Evolutionary conservation across 2,797 vertebrate species (phyloP), one percentile per base, ranked within the genome.

Genomic region (Hyperoplus immaculatus): DNA sequence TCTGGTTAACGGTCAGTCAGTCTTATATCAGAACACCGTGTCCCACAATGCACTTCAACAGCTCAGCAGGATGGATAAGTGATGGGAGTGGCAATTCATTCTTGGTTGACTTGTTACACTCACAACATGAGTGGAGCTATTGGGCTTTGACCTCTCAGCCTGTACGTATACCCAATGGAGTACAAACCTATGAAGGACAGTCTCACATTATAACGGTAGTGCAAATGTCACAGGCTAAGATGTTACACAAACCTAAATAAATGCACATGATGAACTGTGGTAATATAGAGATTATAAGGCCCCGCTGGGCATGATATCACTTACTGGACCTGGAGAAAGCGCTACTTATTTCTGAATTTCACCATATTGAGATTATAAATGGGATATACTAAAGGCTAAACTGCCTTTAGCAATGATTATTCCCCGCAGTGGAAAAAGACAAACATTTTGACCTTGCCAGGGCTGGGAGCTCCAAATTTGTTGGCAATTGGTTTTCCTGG

Each of bases 371-470:
- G 15, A 8, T 39, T 15, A n/a, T 4, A 8, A 38, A 3, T 15
- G 6, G 1, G 45, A 65, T 47, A 15, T 36, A 21, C 14, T 4
- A 18, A 69, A 43, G 56, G 4, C 10, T 46, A 2, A 62, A 57
- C 6, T 14, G 11, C 36, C 38, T 46, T 16, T 29, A 38, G 59
- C 12, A 29, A 3, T 69, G 12, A 56, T 61, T 69, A 6, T 51
- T 54, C 69, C 61, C 62, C 47, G 43, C 41, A 49, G 67, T 42
- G 50, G 7, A 15, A 63, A 38, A 73, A 50, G 13, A 66, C 47
- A 72, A 75, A 63, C 43, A 50, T n/a, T 61, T 69, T 72, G 49
- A 62, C 71, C 71, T 60, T 64, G 49, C 12, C 7, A 6, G 29
- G 63, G 75, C 55, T 62, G 0, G 49, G 9, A 61, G 29, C 38